Base-by-base conservation (phyloP, 2,113 vertebrate genomes). In the Steatornis caripensis region DNA sequence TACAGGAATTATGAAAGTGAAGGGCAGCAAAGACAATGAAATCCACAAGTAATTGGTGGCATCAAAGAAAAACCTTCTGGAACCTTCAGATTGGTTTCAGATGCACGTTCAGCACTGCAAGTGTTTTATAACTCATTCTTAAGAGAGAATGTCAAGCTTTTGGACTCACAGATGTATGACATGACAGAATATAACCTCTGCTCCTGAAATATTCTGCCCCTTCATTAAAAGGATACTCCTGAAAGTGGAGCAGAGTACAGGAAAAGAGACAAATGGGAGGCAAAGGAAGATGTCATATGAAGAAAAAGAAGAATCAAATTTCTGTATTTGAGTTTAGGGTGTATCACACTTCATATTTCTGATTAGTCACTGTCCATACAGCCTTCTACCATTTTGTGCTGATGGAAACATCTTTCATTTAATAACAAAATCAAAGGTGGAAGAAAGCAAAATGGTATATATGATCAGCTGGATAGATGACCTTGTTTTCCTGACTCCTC, bases 1-100 rank as follows among this genome's bases (percentile, higher is more conserved):
- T 76, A 48, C 70, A 55, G 61, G 84, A 74, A 95, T 83, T 58
- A 85, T 46, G 58, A 77, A 85, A 86, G 51, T 39, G 55, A 96
- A 96, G n/a, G 46, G 20, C 27, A 92, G 77, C 46, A 90, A 91
- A 87, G 48, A n/a, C 22, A 88, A 93, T 14, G 37, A 96, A 95
- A 94, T 55, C 57, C 49, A 43, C 75, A 93, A 81, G 71, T 78
- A 96, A 48, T 57, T 81, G 69, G 46, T 92, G 48, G 10, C 68
- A 74, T 95, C 71, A 91, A 75, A 48, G 58, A 32, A 78, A 92
- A 94, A 65, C 37, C 26, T 81, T 90, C 91, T 78, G 79, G 70
- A 90, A 75, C 80, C 24, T 68, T 83, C 84, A 95, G 30, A 79
- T 84, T 84, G 46, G 37, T 86, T 95, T 94, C 58, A 76, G 80